A percentile compares a stretch with the other conserved stretches of the same genome.
These are phyloP conservation scores for Chironomus striatipennis DNA, from an alignment of 1,140 invertebrate genomes.

Conservation along the genomic window DNA sequence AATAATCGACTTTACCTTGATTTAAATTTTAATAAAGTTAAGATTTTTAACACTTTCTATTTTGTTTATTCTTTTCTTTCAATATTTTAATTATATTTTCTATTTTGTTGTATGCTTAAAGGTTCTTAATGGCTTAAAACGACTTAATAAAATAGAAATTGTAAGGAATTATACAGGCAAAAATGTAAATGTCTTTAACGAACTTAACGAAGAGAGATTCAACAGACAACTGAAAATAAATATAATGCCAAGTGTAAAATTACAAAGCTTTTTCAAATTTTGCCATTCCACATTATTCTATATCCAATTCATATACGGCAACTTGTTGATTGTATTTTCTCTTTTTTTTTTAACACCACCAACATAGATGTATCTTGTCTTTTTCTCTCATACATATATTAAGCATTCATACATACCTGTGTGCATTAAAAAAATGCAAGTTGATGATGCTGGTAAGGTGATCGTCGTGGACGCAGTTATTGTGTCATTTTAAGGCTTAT, in stretches of 20 bases:
- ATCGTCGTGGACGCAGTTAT: too few species aligned
- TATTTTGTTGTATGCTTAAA: background rate
- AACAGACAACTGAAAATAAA: background rate
- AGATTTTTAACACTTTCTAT: too few species aligned
- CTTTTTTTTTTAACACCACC: background rate
- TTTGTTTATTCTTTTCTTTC: too few species aligned
- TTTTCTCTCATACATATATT: background rate
- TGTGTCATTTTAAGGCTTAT: too few species aligned
- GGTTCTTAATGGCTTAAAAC: background rate
- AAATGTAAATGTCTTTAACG: background rate
- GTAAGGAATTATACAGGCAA: too few species aligned
- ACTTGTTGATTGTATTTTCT: background rate
- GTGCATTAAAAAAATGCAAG: background rate
- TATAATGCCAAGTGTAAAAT: slow-evolving; percentile 14
- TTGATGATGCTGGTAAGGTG: too few species aligned
- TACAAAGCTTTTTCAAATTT: slow-evolving; percentile 11
- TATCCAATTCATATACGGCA: background rate
- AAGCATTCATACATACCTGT: background rate
- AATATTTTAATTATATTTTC: too few species aligned
- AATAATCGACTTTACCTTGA: too few species aligned
- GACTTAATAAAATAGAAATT: too few species aligned
- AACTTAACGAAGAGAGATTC: slow-evolving; percentile 7
- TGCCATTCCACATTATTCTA: background rate
- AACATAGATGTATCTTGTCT: background rate
- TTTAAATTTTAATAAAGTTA: too few species aligned